phyloP scores from a whole-genome alignment of 2,797 vertebrate species.

The Vultur gryphus region DNA sequence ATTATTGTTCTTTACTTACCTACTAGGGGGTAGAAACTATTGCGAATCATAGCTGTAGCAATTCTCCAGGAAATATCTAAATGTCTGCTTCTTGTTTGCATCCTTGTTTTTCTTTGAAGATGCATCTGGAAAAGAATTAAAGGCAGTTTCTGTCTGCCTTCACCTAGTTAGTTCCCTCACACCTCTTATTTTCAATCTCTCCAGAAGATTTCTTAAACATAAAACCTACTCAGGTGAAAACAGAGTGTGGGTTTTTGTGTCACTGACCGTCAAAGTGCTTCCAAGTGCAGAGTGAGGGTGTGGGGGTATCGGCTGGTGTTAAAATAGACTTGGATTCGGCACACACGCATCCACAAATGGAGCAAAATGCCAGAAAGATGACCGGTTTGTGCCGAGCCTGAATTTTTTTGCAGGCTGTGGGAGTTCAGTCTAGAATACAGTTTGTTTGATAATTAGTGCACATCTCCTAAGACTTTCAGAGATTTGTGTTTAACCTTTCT shows the following conservation, averaged over 20 bases:
- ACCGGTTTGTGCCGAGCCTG: slow-evolving; percentile 20
- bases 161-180: not conserved
- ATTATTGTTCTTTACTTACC: not conserved
- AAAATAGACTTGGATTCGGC: rapidly evolving
- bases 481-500: slow-evolving; percentile 65
- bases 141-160: not conserved
- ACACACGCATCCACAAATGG: not conserved
- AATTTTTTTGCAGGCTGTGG: not conserved
- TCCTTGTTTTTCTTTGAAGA: slow-evolving; percentile 19
- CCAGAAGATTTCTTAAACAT: slow-evolving; percentile 4
- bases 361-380: not conserved
- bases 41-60: rapidly evolving
- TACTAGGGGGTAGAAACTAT: not conserved
- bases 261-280: not conserved
- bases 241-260: not conserved
- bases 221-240: not conserved
- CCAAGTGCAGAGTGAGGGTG: rapidly evolving
- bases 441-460: slow-evolving; percentile 65
- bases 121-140: slow-evolving; percentile 7
- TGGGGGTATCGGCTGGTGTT: not conserved
- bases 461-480: slow-evolving; percentile 65
- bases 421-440: slow-evolving; percentile 44
- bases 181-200: not conserved
- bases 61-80: not conserved
- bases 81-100: slow-evolving; percentile 6